Base-by-base conservation (phyloP, 1,140 invertebrate genomes). In the Ephestia elutella region DNA sequence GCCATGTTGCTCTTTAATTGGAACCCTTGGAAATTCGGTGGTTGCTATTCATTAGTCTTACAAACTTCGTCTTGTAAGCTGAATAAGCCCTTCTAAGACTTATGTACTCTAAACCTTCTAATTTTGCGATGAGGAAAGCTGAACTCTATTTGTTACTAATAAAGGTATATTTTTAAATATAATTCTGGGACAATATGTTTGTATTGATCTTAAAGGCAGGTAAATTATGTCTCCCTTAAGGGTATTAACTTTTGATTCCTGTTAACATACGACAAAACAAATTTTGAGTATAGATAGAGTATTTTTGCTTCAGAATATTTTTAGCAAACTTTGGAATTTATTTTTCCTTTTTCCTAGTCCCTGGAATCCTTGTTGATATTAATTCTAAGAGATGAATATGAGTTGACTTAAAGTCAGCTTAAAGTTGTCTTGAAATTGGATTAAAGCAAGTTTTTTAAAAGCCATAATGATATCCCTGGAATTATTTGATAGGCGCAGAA, bases 1-100 rank as follows among this genome's bases (percentile, higher is more conserved):
- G 13, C 38, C 50, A 53, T 53, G 50, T 53, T 53, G 21, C 50
- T 44, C 38, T 20, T 53, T 73, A 76, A 76, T 73, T 76, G 71
- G 74, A 66, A 70, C 66, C 25, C 32, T 32, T 55, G n/a, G 13
- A 25, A 53, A 53, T 53, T 25, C 19, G 49, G 49, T 50, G 20
- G 10, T 25, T 25, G 19, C 19, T 53, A 53, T 53, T 53, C 50
- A 53, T 53, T 53, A 53, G 21, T 25, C 50, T 53, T 53, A 20
- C 13, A 10, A 53, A 53, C 50, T 53, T 53, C 19, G 13, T 25
- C 50, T 20, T 53, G 50, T 53, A 53, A 53, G 50, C 50, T 53
- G 50, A 53, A 53, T 53, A 53, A 53, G 50, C 50, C 50, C 50
- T 53, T 53, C 19, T 53, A 53, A 53, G 50, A 13, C 50, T 21